Percentiles rank a stretch among this genome's conserved stretches.
Evolutionary conservation across 2,797 vertebrate genomes (phyloP).

Genomic region (Dendrocincla fuliginosa): DNA sequence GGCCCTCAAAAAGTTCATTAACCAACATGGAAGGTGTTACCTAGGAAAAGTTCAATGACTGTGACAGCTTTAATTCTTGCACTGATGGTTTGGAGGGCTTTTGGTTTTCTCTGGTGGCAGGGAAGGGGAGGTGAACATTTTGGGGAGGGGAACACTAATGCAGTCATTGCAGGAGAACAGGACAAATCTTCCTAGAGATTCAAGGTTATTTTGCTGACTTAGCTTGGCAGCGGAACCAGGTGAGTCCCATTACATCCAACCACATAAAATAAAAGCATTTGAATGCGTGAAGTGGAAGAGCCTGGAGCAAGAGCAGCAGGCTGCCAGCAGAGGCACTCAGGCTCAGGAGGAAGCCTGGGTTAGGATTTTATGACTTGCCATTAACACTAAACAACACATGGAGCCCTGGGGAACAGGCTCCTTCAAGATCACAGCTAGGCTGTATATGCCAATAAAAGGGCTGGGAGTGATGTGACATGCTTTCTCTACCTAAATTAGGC

Average conservation of each 20-base stretch:
- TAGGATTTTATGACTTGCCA: neutral
- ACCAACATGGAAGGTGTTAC: neutral
- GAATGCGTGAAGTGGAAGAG: neutral
- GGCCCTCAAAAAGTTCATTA: neutral
- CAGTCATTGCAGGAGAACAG: neutral
- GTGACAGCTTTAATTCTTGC: neutral
- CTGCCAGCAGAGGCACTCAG: neutral
- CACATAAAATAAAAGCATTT: neutral
- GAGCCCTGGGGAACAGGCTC: neutral
- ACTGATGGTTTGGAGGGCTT: neutral
- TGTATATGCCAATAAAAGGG: neutral
- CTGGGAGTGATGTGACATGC: neutral
- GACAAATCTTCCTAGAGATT: neutral
- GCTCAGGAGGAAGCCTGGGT: neutral
- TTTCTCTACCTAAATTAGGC: neutral
- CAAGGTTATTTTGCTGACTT: neutral
- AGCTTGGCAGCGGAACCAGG: neutral
- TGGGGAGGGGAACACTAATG: neutral
- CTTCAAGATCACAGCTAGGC: neutral
- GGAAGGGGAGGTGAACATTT: neutral
- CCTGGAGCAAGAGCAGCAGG: slow-evolving; percentile 19
- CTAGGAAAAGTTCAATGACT: neutral
- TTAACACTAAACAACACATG: neutral
- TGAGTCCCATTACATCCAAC: neutral
- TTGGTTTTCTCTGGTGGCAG: neutral